Base-by-base conservation (phyloP, 92 coral and sea anemone genomes). In the Blastomussa wellsi region DNA sequence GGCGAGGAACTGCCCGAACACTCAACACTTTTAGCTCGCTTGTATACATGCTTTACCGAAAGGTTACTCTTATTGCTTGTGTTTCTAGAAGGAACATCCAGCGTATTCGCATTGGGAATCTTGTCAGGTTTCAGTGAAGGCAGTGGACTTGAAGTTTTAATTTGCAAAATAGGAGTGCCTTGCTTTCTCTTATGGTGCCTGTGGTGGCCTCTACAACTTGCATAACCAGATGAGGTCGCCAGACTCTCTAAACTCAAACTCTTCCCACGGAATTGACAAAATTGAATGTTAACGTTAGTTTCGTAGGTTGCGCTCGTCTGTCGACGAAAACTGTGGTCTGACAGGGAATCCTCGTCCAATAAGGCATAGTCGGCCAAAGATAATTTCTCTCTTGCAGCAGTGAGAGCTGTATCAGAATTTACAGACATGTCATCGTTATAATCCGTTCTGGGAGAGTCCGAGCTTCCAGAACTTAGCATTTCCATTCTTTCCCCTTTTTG, bases 401-500 rank as follows among this genome's bases (percentile, higher is more conserved):
- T 39, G 36, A 78, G 77, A 33, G 78, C 42, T 6, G 60, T 47
- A 52, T 89, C 92, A 20, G 88, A 88, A 53, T 83, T 82, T 24
- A 74, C 20, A 57, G 83, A 42, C 60, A 84, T 51, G 48, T 37
- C 66, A 70, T 92, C 95, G 78, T 88, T 83, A 80, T 53, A 79
- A 4, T 90, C 87, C 24, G 87, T 51, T 55, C 79, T 87, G 29
- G 91, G 79, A 0, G 90, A 77, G 6, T 77, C 89, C 38, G 87
- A 89, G 47, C 89, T 81, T 51, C 84, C 88, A 33, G 73, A 89
- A 9, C 86, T 86, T 51, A 85, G 88, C 16, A 65, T n/a, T 32
- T 86, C 94, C 16, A 77, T 49, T n/a, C 62, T 84, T 28, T 88
- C 93, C 2, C 86, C 92, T 28, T 77, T 90, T 10, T 84, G 93